Base-by-base conservation (phyloP, 2,113 vertebrate genomes). In the Pantherophis guttatus region DNA sequence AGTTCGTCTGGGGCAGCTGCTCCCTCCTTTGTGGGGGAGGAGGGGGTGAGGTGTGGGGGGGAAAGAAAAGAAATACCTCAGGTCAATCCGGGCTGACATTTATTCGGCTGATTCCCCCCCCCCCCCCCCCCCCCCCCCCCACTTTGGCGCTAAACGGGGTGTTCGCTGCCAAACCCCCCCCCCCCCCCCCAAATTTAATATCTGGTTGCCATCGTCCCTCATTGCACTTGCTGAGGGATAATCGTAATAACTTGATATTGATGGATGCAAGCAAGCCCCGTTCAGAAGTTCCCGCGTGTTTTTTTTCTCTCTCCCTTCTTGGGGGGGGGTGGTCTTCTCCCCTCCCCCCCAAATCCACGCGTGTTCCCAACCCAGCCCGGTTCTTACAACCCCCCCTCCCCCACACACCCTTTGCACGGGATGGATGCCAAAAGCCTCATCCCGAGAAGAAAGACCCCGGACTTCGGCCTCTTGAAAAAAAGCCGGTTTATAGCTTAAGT, bases 101-200 rank as follows among this genome's bases (percentile, higher is more conserved):
- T 26, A 70, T 70, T 62, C 10, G 24, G 59, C 24, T 62, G 59
- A 11, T 62, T 9, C 29, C 10, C 59, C 24, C 24, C 10, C 10
- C 9, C 9, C 5, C 12, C 65, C 48, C 8, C 5, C 48, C 4
- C 26, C 62, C 26, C 17, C 1, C 13, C 21, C 65, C 29, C 65
- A 33, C 7, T 12, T 70, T 70, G 12, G 12, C 65, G 15, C 33
- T n/a, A 70, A 70, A n/a, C 65, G 29, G 65, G 65, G 29, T 15
- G 65, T 29, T 33, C 10, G 5, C 2, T 70, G 5, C n/a, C n/a
- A n/a, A n/a, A n/a, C n/a, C n/a, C n/a, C n/a, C 4, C 5, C 29
- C 13, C 58, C 9, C 2, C 9, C 8, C 3, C 9, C 0, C 9
- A 2, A 3, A 9, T n/a, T 15, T n/a, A 29, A n/a, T 70, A n/a